Evolutionary conservation across 2,113 vertebrate species (phyloP).

Genomic region (Takifugu bimaculatus): DNA sequence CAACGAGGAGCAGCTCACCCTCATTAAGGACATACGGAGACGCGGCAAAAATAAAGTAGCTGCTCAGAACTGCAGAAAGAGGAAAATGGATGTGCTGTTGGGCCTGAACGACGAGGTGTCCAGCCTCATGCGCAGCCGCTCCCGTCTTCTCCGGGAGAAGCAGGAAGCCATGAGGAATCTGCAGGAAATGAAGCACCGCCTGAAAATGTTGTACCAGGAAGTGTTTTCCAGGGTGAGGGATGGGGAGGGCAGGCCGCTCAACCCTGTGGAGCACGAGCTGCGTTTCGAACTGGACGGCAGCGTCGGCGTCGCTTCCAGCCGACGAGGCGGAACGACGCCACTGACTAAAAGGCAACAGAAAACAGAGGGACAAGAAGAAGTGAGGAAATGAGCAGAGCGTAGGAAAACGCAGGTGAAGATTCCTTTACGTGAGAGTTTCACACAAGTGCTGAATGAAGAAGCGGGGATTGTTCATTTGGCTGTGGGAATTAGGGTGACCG

Average conservation of each 20-base stretch:
- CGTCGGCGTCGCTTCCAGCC: conserved; percentile 43
- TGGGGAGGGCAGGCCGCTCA: conserved; percentile 81
- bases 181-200: conserved; percentile 85
- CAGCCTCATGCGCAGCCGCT: conserved; percentile 79
- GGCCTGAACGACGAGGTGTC: conserved; percentile 84
- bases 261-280: conserved; percentile 77
- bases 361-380: conserved; percentile 84
- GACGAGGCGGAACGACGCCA: conserved; percentile 59
- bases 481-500: background rate
- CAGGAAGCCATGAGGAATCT: conserved; percentile 83
- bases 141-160: conserved; percentile 85
- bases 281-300: conserved; percentile 77
- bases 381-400: conserved; percentile 54
- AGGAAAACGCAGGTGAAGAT: background rate
- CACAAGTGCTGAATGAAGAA: background rate
- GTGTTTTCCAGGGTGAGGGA: conserved; percentile 85
- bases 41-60: conserved; percentile 98
- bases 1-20: conserved; percentile 84
- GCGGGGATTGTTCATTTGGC: background rate
- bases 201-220: conserved; percentile 85
- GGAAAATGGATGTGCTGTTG: conserved; percentile 85
- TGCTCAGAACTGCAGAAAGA: conserved; percentile 92
- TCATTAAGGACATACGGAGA: conserved; percentile 90
- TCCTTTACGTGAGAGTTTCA: background rate
- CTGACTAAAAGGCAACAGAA: conserved; percentile 74